These are phyloP conservation scores for Drosophila helvetica DNA, from an alignment of 2,888 invertebrate genomes.

Conservation along the genomic window DNA sequence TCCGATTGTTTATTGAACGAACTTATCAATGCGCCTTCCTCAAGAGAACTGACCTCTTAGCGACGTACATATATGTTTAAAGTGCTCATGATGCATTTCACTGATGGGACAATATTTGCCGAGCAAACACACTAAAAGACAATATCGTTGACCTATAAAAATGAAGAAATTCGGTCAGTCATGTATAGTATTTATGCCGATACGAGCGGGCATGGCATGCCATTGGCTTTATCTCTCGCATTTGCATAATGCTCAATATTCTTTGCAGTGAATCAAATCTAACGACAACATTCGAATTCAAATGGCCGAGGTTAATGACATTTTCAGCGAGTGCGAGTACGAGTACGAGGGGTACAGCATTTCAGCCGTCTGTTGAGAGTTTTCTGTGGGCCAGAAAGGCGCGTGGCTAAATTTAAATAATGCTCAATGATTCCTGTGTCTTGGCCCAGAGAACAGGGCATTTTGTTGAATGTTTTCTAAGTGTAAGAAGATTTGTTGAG, in stretches of 20 bases:
- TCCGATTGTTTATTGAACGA: slow-evolving; percentile 20
- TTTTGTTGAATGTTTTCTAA: slow-evolving; percentile 1
- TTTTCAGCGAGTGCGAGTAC: slow-evolving; percentile 23
- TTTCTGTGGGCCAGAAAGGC: slow-evolving; percentile 45
- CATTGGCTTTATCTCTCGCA: slow-evolving; percentile 30
- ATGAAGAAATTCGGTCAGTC: slow-evolving; percentile 27
- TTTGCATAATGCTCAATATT: slow-evolving; percentile 42
- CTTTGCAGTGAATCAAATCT: slow-evolving; percentile 39
- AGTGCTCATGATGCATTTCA: slow-evolving; percentile 27
- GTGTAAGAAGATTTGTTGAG: neutral
- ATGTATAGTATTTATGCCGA: slow-evolving; percentile 1
- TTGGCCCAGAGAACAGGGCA: slow-evolving; percentile 22
- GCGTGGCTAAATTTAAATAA: slow-evolving; percentile 51
- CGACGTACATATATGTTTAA: neutral
- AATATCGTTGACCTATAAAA: slow-evolving; percentile 36
- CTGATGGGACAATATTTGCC: slow-evolving; percentile 30
- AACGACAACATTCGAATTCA: slow-evolving; percentile 40
- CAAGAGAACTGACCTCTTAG: slow-evolving; percentile 38
- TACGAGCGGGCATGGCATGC: slow-evolving; percentile 6
- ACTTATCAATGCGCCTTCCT: slow-evolving; percentile 11
- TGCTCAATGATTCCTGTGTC: slow-evolving; percentile 1
- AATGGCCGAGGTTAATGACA: slow-evolving; percentile 71
- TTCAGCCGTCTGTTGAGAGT: slow-evolving; percentile 17
- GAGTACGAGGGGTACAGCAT: slow-evolving; percentile 19
- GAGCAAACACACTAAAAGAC: slow-evolving; percentile 15